Base-by-base conservation (phyloP, 2,113 vertebrate species). In the Rynchops niger region DNA sequence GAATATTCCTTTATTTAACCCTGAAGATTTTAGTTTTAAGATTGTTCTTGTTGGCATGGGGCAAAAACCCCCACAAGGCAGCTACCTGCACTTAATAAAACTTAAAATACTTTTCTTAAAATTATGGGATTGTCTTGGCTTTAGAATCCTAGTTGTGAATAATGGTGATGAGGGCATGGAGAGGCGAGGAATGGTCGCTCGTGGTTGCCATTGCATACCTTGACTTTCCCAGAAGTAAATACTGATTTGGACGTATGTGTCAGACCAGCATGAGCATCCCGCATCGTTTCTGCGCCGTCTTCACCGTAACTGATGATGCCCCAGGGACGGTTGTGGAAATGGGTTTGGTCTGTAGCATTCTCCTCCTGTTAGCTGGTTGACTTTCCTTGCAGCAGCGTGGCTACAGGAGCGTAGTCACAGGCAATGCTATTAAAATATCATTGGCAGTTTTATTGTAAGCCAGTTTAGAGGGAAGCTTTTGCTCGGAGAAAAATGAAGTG, bases 181-280 rank as follows among this genome's bases (percentile, higher is more conserved):
- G 11, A 10, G 69, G 53, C 12, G 42, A 29, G 67, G 8, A 0
- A 3, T 4, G 8, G 9, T 21, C 22, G 17, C 16, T 23, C 7
- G 38, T 11, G 38, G 53, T 6, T 61, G 66, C 71, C 45, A 1
- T 1, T 6, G 2, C 53, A 16, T 15, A 5, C n/a, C 23, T 16
- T 6, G 65, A 8, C 40, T n/a, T 9, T 23, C 17, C 55, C 62
- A 29, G 7, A 1, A 49, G 52, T 9, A 17, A 58, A 40, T 3
- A 1, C 15, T 12, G 12, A 11, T 77, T 21, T 61, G 38, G 23
- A 12, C 1, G 0, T 0, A 3, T 1, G 18, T 26, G 38, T 32
- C 27, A 19, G 43, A 5, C 5, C n/a, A 23, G 0, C 2, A 6
- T 2, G 38, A 78, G 53, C 4, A 3, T 11, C 27, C 70, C 61